phyloP scores from a whole-genome alignment of 2,113 vertebrate genomes.

The Numida meleagris region DNA sequence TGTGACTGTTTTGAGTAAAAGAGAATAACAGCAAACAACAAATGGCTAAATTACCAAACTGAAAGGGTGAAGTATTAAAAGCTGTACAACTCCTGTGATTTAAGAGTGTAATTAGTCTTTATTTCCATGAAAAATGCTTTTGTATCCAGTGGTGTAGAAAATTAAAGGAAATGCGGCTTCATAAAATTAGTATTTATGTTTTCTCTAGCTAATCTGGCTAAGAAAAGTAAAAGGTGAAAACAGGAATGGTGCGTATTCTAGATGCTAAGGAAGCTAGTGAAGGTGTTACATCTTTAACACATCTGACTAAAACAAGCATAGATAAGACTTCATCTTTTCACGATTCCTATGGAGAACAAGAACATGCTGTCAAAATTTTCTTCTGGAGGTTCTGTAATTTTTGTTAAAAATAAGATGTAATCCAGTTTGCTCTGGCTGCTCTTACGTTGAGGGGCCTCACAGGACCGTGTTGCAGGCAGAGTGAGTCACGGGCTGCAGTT shows the following conservation, averaged over 20 bases:
- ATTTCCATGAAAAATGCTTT: not conserved
- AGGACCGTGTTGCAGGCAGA: not conserved
- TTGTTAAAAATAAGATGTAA: not conserved
- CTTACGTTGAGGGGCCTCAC: not conserved
- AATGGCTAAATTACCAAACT: not conserved
- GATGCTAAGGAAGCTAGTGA: not conserved
- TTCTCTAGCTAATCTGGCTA: rapidly evolving
- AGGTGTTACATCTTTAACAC: not conserved
- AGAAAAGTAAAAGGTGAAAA: not conserved
- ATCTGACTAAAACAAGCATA: not conserved
- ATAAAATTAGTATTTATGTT: not conserved
- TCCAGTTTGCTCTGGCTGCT: not conserved
- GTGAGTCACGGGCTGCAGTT: rapidly evolving
- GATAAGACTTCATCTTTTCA: not conserved
- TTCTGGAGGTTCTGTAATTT: not conserved
- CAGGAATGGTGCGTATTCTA: not conserved
- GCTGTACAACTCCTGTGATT: rapidly evolving
- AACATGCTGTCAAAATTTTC: not conserved
- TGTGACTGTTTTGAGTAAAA: not conserved
- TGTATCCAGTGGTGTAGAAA: not conserved
- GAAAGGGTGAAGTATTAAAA: not conserved
- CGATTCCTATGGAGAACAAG: not conserved
- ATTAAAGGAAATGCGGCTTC: not conserved
- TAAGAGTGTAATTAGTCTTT: not conserved
- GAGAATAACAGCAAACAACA: not conserved